phyloP scores from a whole-genome alignment of 2,888 invertebrate genomes.

The Frankliniella intonsa region DNA sequence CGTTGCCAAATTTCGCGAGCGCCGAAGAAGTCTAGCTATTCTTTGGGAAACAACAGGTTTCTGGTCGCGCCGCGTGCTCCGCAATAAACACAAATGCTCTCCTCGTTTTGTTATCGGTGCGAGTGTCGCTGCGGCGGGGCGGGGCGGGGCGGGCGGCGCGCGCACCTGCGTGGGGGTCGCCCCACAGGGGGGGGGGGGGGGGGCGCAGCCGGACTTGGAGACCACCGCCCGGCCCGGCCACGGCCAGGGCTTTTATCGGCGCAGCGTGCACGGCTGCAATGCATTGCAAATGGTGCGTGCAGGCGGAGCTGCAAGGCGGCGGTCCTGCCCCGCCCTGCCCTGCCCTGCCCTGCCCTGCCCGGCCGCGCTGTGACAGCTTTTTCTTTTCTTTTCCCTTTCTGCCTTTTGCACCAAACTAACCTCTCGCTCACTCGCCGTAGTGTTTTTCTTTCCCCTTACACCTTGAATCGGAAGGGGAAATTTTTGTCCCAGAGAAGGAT shows the following conservation, averaged over 20 bases:
- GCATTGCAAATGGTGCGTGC: conserved; percentile 10
- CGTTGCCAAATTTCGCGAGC: no score
- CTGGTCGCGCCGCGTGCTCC: no score
- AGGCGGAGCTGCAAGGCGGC: not conserved
- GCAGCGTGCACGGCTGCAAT: conserved; percentile 10
- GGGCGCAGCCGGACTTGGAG: not conserved
- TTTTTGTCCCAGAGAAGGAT: no score
- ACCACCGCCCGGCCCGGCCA: not conserved
- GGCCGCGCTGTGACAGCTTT: not conserved
- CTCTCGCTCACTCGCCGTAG: no score
- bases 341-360: not conserved
- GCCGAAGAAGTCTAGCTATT: no score
- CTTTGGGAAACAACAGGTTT: no score
- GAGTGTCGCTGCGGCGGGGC: not conserved
- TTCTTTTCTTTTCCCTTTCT: no score
- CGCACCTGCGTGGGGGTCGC: not conserved
- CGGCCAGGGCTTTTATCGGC: conserved; percentile 3
- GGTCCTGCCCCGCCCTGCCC: not conserved
- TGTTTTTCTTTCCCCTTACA: no score
- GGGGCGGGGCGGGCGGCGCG: not conserved
- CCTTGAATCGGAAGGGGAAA: no score
- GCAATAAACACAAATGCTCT: no score
- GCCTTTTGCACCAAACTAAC: no score
- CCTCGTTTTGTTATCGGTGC: no score
- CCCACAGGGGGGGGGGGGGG: not conserved